Evolutionary conservation across 2,888 invertebrate species (phyloP).

Genomic region (Diaperis boleti): DNA sequence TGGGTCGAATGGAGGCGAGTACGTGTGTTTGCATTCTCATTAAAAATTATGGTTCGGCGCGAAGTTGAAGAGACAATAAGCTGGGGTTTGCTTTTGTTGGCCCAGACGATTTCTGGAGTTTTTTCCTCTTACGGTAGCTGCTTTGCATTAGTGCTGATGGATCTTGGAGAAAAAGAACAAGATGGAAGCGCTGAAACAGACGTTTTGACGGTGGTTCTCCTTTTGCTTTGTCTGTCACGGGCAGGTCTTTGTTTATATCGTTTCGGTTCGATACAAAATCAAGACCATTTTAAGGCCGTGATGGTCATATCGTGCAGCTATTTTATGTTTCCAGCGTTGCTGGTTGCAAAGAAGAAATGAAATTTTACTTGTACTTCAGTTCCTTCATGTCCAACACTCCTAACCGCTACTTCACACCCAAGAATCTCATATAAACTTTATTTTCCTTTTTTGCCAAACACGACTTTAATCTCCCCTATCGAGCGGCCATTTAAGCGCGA

Average conservation of each 20-base stretch:
- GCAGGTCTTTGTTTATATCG: too few species aligned
- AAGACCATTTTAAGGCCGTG: too few species aligned
- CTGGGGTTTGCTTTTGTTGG: background rate
- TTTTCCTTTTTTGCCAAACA: background rate
- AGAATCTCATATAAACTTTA: background rate
- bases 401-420: background rate
- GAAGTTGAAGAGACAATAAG: background rate
- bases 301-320: too few species aligned
- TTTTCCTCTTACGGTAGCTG: too few species aligned
- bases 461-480: background rate
- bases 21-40: slow-evolving; percentile 30
- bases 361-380: background rate
- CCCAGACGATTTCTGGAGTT: too few species aligned
- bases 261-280: too few species aligned
- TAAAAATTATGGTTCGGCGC: slow-evolving; percentile 6
- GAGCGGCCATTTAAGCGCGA: background rate
- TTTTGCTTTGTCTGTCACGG: too few species aligned
- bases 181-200: too few species aligned
- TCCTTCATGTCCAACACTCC: too few species aligned
- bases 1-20: slow-evolving; percentile 14
- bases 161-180: too few species aligned
- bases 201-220: too few species aligned
- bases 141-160: too few species aligned
- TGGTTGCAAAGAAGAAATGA: background rate
- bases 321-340: background rate